These are phyloP conservation scores for Fregetta grallaria DNA, from an alignment of 2,113 vertebrate species.

Conservation along the genomic window DNA sequence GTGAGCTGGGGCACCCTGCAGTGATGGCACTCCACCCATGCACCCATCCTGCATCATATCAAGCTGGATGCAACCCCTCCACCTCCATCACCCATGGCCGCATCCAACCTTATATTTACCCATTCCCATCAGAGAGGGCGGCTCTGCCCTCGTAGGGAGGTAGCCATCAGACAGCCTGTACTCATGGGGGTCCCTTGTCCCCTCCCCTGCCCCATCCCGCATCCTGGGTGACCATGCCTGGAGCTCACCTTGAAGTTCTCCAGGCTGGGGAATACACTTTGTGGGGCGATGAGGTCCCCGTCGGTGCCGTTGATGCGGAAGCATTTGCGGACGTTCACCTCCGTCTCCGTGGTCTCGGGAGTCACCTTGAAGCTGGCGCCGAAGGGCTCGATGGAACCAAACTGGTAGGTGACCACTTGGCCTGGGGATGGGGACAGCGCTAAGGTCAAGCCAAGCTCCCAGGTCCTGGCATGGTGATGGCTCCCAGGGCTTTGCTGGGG, in stretches of 20 bases:
- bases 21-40: background rate
- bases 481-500: background rate
- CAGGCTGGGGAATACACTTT: conserved; percentile 68
- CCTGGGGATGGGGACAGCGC: conserved; percentile 3
- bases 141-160: background rate
- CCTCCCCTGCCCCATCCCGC: background rate
- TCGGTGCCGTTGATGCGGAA: conserved; percentile 79
- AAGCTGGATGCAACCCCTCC: background rate
- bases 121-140: background rate
- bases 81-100: rapidly evolving
- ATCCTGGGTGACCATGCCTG: rapidly evolving
- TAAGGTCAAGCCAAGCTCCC: background rate
- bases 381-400: conserved; percentile 62
- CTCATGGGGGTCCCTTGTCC: background rate
- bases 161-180: background rate
- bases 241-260: conserved; percentile 75
- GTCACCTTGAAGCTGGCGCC: conserved; percentile 76
- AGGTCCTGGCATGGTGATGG: background rate
- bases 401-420: conserved; percentile 77
- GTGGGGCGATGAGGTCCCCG: conserved; percentile 46
- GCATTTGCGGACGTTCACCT: conserved; percentile 76
- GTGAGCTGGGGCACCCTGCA: background rate
- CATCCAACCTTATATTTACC: background rate
- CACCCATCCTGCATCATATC: background rate
- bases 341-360: conserved; percentile 74